These are phyloP conservation scores for Clitarchus hookeri DNA, from an alignment of 2,888 invertebrate species.

Conservation along the genomic window DNA sequence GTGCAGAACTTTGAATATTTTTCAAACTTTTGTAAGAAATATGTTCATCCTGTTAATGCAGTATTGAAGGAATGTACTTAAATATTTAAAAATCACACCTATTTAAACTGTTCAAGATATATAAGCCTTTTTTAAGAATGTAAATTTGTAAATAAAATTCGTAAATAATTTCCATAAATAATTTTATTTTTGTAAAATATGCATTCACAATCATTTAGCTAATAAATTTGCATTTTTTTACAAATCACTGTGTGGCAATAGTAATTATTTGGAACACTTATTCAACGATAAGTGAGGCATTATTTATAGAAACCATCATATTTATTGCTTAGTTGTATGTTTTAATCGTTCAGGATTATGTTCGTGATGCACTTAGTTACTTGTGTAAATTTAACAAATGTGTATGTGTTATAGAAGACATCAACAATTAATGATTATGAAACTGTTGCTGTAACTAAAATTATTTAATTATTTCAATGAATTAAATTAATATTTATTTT, in stretches of 20 bases:
- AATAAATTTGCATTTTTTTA: neutral
- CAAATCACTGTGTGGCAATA: neutral
- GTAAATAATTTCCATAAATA: neutral
- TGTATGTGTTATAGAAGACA: neutral
- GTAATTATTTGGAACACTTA: too few species aligned
- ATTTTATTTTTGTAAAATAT: neutral
- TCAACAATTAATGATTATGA: neutral
- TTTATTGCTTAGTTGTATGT: neutral
- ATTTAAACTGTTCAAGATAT: neutral
- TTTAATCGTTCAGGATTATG: neutral
- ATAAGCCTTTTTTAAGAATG: neutral
- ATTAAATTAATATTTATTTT: neutral
- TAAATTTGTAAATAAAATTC: neutral
- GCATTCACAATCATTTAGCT: neutral
- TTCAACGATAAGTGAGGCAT: neutral
- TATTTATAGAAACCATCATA: neutral
- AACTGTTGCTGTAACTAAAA: neutral
- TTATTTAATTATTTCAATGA: neutral
- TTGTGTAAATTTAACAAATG: neutral
- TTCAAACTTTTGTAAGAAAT: conserved; percentile 5
- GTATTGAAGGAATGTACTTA: conserved; percentile 2
- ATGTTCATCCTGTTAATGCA: neutral
- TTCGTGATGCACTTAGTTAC: neutral
- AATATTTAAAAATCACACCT: neutral
- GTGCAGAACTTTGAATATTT: neutral